These are phyloP conservation scores for Argya squamiceps DNA, from an alignment of 2,797 vertebrate genomes.

Conservation along the genomic window DNA sequence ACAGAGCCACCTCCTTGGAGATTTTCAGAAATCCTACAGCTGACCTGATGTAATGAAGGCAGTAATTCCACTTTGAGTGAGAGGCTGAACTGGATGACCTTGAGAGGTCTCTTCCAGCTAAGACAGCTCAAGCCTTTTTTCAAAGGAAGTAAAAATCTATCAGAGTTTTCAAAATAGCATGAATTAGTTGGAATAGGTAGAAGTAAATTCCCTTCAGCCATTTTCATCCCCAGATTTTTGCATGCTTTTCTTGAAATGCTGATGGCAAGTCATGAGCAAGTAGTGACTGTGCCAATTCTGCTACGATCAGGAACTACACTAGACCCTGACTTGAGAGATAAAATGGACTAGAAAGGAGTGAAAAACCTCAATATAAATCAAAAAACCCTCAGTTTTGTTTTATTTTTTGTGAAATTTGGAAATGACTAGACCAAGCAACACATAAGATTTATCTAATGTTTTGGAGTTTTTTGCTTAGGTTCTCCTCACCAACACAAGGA, in stretches of 20 bases:
- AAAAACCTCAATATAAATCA: neutral
- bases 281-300: neutral
- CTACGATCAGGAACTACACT: neutral
- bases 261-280: neutral
- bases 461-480: neutral
- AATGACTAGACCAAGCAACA: neutral
- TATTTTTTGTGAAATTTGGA: neutral
- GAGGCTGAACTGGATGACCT: neutral
- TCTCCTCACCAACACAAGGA: neutral
- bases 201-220: neutral
- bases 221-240: neutral
- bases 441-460: neutral
- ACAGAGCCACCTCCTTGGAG: neutral
- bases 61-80: neutral
- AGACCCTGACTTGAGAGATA: neutral
- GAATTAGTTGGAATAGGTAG: neutral
- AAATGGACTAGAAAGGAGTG: neutral
- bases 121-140: neutral
- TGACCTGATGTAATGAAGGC: neutral
- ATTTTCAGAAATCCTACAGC: neutral
- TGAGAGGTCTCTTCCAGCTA: neutral
- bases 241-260: neutral
- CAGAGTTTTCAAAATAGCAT: neutral
- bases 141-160: neutral
- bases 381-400: neutral